These are phyloP conservation scores for Salvelinus fontinalis DNA, from an alignment of 2,113 vertebrate genomes.

Conservation along the genomic window DNA sequence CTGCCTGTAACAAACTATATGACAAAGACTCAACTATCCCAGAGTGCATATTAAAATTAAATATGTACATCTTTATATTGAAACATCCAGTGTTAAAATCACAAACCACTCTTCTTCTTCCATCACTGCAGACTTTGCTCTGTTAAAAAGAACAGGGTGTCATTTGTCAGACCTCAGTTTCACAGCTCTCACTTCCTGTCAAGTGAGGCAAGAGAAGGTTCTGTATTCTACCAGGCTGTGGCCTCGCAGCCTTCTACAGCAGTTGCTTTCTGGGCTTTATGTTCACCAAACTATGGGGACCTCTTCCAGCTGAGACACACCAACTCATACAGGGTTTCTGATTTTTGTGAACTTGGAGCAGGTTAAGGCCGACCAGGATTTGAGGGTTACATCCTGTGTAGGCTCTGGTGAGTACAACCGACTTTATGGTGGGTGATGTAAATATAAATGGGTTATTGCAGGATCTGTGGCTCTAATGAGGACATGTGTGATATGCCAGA, in stretches of 20 bases:
- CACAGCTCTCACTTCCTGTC: slow-evolving; percentile 61
- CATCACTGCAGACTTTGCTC: background rate
- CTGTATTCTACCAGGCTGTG: slow-evolving; percentile 32
- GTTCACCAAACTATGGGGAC: background rate
- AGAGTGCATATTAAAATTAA: no score
- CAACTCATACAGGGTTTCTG: background rate
- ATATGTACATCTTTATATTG: no score
- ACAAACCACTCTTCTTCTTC: no score
- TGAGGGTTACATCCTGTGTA: background rate
- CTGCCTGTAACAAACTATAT: background rate
- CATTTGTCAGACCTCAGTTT: slow-evolving; percentile 11
- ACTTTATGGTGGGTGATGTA: background rate
- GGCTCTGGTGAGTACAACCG: slow-evolving; percentile 6
- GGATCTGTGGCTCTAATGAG: no score
- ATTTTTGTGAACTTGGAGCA: background rate
- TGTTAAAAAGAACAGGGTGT: background rate
- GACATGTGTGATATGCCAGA: no score
- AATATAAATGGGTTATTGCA: no score
- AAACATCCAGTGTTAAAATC: no score
- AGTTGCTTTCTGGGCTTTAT: slow-evolving; percentile 23
- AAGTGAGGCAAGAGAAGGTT: slow-evolving; percentile 38
- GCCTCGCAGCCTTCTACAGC: background rate
- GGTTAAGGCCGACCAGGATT: background rate
- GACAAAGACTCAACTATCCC: no score
- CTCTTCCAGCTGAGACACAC: background rate